Conservation (phyloP, 1,140 invertebrate species). For the Oncopodura yosiiana region DNA sequence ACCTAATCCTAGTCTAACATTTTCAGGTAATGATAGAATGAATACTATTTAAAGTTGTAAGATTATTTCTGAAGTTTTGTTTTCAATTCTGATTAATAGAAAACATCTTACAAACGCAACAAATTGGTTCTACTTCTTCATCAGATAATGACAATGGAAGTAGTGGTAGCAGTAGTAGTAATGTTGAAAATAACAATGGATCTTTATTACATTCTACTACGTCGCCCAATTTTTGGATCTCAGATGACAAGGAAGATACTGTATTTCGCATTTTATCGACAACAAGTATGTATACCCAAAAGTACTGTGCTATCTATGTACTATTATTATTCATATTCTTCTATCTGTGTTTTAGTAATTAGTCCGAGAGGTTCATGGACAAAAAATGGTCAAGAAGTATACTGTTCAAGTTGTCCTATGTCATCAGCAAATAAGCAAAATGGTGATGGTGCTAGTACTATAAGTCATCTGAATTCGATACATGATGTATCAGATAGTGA, state of each 20-base stretch:
- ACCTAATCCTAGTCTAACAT: neutral
- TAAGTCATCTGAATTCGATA: neutral
- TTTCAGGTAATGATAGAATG: too few relatives aligned
- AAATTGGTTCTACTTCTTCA: neutral
- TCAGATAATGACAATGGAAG: slow-evolving; percentile 28
- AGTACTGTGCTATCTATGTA: too few relatives aligned
- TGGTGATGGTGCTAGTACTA: neutral
- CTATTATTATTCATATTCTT: too few relatives aligned
- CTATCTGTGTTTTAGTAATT: too few relatives aligned
- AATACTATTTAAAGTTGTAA: too few relatives aligned
- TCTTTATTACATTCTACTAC: too few relatives aligned
- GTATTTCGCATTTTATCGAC: slow-evolving; percentile 39
- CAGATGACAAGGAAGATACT: slow-evolving; percentile 40
- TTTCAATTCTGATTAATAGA: slow-evolving; percentile 1
- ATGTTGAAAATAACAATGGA: too few relatives aligned
- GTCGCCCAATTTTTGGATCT: slow-evolving; percentile 55
- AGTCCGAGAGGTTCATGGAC: slow-evolving; percentile 27
- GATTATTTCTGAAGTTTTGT: slow-evolving; percentile 1
- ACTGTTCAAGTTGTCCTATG: slow-evolving; percentile 27
- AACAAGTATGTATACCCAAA: too few relatives aligned
- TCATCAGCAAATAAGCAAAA: too few relatives aligned
- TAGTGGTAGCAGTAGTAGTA: slow-evolving; percentile 28
- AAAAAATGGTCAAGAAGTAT: slow-evolving; percentile 22
- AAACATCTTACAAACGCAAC: slow-evolving; percentile 1
- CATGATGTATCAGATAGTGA: too few relatives aligned